These are phyloP conservation scores for Trachelus iudaicus DNA, from an alignment of 2,888 invertebrate species.

Conservation along the genomic window DNA sequence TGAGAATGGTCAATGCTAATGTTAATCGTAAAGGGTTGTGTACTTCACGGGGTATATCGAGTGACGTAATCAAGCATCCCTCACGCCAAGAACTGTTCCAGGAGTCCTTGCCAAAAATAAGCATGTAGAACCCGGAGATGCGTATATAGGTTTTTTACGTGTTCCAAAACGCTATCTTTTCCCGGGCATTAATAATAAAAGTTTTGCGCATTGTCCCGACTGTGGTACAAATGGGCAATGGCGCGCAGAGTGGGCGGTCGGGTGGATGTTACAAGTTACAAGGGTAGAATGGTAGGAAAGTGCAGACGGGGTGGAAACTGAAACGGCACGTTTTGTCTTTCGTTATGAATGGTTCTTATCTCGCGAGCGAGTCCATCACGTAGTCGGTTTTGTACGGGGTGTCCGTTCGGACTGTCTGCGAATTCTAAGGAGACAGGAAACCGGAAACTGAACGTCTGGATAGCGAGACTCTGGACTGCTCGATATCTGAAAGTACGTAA, in stretches of 20 bases:
- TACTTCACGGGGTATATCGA: not conserved
- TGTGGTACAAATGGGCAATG: conserved; percentile 35
- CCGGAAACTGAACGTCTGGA: conserved; percentile 59
- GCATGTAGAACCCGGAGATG: not conserved
- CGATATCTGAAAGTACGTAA: not conserved
- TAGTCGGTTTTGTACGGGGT: conserved; percentile 34
- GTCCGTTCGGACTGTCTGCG: conserved; percentile 52
- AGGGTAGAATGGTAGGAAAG: not conserved
- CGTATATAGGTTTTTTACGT: not conserved
- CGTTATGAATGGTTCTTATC: conserved; percentile 56
- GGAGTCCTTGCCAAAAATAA: not conserved
- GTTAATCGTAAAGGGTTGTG: not conserved
- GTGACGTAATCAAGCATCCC: not conserved
- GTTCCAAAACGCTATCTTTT: not conserved
- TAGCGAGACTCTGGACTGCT: conserved; percentile 25
- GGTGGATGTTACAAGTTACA: not conserved
- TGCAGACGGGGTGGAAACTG: conserved; percentile 14
- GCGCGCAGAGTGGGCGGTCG: conserved; percentile 7
- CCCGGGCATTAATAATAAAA: conserved; percentile 50
- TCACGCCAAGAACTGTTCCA: not conserved
- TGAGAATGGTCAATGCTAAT: not conserved
- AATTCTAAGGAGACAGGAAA: conserved; percentile 64
- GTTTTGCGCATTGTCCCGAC: conserved; percentile 50
- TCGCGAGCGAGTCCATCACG: conserved; percentile 52
- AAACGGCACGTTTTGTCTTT: conserved; percentile 58